Evolutionary conservation across 1,140 invertebrate species (phyloP).

Genomic region (Drosophila quadrilineata): DNA sequence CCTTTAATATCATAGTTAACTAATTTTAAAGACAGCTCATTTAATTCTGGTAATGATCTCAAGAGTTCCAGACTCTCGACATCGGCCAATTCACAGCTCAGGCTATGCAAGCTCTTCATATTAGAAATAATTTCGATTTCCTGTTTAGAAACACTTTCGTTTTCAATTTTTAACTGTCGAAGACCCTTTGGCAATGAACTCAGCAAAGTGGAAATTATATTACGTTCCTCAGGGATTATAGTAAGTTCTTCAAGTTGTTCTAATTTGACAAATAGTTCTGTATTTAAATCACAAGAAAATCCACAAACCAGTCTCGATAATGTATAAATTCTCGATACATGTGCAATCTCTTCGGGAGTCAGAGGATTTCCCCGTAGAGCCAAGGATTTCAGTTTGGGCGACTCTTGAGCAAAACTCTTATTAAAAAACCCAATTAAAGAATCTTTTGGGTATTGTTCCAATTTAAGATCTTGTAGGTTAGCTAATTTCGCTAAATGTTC

Average conservation of each 20-base stretch:
- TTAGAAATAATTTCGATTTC: not conserved
- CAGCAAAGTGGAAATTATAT: not conserved
- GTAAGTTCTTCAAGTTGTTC: not conserved
- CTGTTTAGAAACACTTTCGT: not conserved
- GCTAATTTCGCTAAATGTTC: not conserved
- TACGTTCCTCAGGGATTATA: not conserved
- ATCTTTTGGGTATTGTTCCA: not conserved
- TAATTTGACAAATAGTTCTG: not conserved
- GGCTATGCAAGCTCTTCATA: not conserved
- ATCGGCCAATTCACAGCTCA: not conserved
- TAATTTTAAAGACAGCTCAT: not conserved
- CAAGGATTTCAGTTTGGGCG: not conserved
- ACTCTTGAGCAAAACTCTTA: not conserved
- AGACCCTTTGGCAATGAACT: not conserved
- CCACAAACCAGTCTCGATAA: not conserved
- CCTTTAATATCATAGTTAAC: not conserved
- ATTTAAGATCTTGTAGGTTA: not conserved
- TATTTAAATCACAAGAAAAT: not conserved
- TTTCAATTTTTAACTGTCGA: not conserved
- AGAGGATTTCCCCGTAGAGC: not conserved
- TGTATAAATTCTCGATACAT: not conserved
- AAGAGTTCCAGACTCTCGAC: not conserved
- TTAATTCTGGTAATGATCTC: not conserved
- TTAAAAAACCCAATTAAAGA: not conserved
- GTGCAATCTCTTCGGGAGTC: not conserved